Evolutionary conservation across 2,113 vertebrate genomes (phyloP).

Genomic region (Emydura subglobosa): DNA sequence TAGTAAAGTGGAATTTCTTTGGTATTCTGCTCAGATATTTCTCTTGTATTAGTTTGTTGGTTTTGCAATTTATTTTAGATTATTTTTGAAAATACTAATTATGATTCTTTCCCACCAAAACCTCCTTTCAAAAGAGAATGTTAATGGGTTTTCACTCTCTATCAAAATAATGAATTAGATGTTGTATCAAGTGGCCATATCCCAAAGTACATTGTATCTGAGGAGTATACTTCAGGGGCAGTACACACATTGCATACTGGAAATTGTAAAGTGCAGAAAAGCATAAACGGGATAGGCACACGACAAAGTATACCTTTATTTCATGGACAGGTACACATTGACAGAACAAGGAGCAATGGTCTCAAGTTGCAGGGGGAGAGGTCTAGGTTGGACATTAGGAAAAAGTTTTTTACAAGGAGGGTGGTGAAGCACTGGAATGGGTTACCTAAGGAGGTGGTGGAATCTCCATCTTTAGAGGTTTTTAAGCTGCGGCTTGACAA

Average conservation of each 20-base stretch:
- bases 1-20: neutral
- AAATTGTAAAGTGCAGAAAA: neutral
- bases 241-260: neutral
- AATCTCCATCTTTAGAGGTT: no score
- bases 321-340: neutral
- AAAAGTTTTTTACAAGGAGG: no score
- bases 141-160: neutral
- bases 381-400: no score
- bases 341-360: no score
- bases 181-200: neutral
- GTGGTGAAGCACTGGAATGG: no score
- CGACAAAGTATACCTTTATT: neutral
- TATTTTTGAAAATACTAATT: neutral
- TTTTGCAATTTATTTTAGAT: neutral
- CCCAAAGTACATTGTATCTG: accelerated
- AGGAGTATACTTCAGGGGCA: neutral
- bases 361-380: no score
- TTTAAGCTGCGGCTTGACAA: no score
- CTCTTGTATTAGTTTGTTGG: neutral
- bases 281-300: neutral
- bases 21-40: neutral
- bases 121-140: accelerated
- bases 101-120: neutral
- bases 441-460: no score
- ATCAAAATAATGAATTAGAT: neutral